Percentiles rank a stretch among this genome's conserved stretches.
Conservation (phyloP, 2,797 vertebrate species). For the Prunella strophiata region DNA sequence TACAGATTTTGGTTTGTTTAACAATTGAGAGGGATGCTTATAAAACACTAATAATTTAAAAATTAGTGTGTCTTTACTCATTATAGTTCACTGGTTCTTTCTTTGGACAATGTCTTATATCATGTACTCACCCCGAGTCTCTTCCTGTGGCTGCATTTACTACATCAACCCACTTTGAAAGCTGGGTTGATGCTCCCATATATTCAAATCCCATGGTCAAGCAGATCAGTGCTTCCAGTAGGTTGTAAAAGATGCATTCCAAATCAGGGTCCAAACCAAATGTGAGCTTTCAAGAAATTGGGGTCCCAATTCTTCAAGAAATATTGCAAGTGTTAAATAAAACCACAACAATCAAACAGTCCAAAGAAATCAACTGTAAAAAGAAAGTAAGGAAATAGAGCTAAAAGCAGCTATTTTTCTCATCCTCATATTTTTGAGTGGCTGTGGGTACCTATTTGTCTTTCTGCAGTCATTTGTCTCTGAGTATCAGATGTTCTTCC, state of each 20-base stretch:
- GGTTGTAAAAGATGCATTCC: neutral
- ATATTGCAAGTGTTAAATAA: neutral
- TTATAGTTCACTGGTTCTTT: neutral
- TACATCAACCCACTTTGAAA: neutral
- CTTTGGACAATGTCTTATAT: neutral
- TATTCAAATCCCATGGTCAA: neutral
- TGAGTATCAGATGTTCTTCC: neutral
- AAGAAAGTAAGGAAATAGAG: neutral
- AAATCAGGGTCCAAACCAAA: neutral
- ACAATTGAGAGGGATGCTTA: neutral
- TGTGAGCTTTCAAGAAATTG: neutral
- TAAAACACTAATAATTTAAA: neutral
- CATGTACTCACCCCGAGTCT: neutral
- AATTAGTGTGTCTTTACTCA: neutral
- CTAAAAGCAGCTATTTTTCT: neutral
- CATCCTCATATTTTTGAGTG: neutral
- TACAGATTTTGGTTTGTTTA: neutral
- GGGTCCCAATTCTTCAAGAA: neutral
- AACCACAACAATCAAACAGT: neutral
- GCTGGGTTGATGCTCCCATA: neutral
- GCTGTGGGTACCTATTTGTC: neutral
- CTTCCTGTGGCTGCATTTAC: neutral
- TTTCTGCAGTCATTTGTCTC: neutral
- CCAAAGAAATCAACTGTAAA: neutral
- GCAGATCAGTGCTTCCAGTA: neutral